Evolutionary conservation across 2,888 invertebrate species (phyloP), one percentile per base, ranked within the genome.

Genomic region (Ametastegia equiseti): DNA sequence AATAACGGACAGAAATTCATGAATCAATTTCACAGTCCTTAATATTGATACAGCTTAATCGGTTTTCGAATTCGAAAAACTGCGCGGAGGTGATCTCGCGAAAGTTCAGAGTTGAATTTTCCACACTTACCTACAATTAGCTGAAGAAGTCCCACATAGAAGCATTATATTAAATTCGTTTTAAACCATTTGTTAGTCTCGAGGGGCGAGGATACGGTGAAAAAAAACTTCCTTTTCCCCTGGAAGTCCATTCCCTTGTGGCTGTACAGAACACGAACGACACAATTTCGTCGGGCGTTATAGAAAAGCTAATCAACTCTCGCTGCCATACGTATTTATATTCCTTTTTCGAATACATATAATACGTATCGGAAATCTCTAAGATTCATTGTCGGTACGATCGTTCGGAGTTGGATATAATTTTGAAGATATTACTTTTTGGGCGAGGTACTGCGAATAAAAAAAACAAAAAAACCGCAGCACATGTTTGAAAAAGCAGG

Each of bases 241-340:
- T 9, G 27, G 0, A 33, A 54, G 15, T 67, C 19, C 39, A 39
- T 67, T 39, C 39, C 65, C 65, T 7, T 33, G 19, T 45, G 69
- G 27, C 23, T 39, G 19, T n/a, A n/a, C n/a, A 39, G 45, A 23
- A 23, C 27, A 47, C 30, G 39, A 42, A 42, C 5, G 42, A 69
- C 19, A 27, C 69, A 30, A 71, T 45, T 47, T 71, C 27, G 6
- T 71, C 45, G 45, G 45, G 30, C 30, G 69, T 42, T 71, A n/a
- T n/a, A 45, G 69, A 45, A 2, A 45, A 71, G 69, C 69, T 71
- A 47, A 71, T 71, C 69, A 47, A 71, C 23, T 71, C 45, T 45
- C n/a, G n/a, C 7, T 47, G 23, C 65, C 23, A 23, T 47, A 71
- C 15, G 30, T n/a, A n/a, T 39, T 63, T 2, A 30, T 33, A 30